phyloP scores from a whole-genome alignment of 2,797 vertebrate genomes.

The Myiothlypis coronata region DNA sequence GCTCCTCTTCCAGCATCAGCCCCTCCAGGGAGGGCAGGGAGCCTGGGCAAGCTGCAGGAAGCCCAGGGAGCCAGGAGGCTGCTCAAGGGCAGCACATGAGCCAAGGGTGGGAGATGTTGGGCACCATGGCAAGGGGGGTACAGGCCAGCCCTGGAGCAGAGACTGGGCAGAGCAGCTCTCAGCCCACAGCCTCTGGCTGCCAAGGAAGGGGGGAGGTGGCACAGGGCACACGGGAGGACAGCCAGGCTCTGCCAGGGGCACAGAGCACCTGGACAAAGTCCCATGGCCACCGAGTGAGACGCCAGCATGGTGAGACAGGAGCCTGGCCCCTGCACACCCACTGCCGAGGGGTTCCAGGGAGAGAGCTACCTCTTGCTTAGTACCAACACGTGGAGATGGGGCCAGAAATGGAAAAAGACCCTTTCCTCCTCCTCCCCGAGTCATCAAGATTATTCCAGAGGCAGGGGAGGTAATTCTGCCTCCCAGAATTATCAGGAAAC shows the following conservation, averaged over 20 bases:
- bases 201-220: neutral
- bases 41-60: neutral
- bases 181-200: neutral
- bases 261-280: fast-evolving
- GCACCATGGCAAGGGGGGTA: fast-evolving
- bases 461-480: neutral
- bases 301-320: fast-evolving
- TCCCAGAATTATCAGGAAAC: neutral
- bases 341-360: fast-evolving
- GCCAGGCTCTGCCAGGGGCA: neutral
- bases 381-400: neutral
- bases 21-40: neutral
- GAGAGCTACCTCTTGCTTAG: neutral
- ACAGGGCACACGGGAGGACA: fast-evolving
- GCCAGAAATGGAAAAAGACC: neutral
- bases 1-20: neutral
- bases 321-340: neutral
- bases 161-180: neutral
- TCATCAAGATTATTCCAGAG: neutral
- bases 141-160: neutral
- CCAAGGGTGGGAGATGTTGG: neutral
- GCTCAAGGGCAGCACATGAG: neutral
- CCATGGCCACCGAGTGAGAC: neutral
- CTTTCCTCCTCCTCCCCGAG: neutral
- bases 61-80: neutral